Percentiles rank a stretch among this genome's conserved stretches.
Evolutionary conservation across 2,113 vertebrate species (phyloP).

Genomic region (Pedionomus torquatus): DNA sequence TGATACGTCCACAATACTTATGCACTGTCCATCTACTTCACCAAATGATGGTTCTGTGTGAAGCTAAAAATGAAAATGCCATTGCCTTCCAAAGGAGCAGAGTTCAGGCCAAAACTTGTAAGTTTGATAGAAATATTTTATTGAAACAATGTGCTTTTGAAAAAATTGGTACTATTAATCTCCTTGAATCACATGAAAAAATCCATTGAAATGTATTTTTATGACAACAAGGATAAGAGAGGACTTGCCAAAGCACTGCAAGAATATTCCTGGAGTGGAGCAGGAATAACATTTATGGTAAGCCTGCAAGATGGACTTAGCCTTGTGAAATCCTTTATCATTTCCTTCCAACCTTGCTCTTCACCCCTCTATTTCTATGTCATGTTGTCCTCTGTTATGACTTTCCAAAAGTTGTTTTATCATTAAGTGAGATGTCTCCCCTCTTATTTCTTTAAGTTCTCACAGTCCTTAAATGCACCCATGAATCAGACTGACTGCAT

Average conservation of each 20-base stretch:
- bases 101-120: not conserved
- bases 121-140: not conserved
- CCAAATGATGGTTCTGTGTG: not conserved
- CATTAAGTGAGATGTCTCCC: not conserved
- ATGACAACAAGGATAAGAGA: not conserved
- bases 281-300: not conserved
- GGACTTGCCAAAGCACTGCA: not conserved
- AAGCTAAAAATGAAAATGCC: not conserved
- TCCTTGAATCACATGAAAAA: not conserved
- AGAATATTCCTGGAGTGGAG: not conserved
- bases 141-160: not conserved
- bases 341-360: not conserved
- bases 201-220: not conserved
- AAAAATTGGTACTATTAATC: not conserved
- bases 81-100: not conserved
- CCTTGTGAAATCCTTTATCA: not conserved
- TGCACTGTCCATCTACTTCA: not conserved
- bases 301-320: not conserved
- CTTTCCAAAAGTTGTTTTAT: not conserved
- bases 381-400: not conserved
- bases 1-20: fast-evolving
- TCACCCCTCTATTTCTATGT: not conserved
- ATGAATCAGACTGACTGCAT: not conserved
- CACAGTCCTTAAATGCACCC: not conserved
- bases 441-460: not conserved